Conservation (phyloP, 2,113 vertebrate genomes). For the Oxyruncus cristatus region DNA sequence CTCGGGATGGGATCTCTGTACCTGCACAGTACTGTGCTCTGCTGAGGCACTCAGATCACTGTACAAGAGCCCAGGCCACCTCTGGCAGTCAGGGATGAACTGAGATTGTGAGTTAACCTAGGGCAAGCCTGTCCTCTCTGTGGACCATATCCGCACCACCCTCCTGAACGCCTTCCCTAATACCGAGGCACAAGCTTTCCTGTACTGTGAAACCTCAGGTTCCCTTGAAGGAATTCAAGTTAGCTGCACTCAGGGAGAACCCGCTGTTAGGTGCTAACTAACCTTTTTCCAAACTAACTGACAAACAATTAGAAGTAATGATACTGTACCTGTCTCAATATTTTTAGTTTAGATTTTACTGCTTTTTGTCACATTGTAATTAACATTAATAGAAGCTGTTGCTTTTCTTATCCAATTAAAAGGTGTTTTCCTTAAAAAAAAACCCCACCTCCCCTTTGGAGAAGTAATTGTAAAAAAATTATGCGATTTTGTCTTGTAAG, state of each 20-base stretch:
- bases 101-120: not conserved
- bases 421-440: not conserved
- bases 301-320: not conserved
- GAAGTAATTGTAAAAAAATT: not conserved
- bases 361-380: not conserved
- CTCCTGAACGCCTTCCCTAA: not conserved
- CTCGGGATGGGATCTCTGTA: not conserved
- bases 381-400: not conserved
- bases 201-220: not conserved
- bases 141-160: fast-evolving
- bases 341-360: not conserved
- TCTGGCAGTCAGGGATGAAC: not conserved
- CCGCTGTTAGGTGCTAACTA: not conserved
- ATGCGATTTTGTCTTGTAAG: not conserved
- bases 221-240: not conserved
- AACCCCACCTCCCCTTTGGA: fast-evolving
- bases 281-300: not conserved
- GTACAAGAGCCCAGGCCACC: not conserved
- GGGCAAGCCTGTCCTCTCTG: not conserved
- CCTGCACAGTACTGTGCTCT: not conserved
- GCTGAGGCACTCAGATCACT: not conserved
- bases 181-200: not conserved
- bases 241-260: not conserved
- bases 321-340: not conserved
- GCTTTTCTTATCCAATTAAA: not conserved